phyloP scores from a whole-genome alignment of 2,797 vertebrate genomes.

The Tolypeutes matacus region DNA sequence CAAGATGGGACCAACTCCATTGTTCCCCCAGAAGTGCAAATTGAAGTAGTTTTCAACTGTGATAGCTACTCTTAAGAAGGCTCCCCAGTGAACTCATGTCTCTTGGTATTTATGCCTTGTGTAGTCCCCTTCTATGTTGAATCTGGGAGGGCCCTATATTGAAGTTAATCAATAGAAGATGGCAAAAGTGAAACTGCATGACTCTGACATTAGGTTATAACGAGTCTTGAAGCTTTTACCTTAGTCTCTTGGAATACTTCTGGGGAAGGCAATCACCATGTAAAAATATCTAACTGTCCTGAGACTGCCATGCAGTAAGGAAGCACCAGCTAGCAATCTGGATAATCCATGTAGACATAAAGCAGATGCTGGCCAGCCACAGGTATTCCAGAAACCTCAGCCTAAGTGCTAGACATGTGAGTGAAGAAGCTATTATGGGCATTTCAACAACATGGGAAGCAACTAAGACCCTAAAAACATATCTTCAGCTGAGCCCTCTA shows the following conservation, averaged over 20 bases:
- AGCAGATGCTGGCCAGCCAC: background rate
- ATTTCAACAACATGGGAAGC: background rate
- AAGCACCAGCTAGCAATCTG: background rate
- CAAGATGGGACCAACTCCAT: too few species aligned
- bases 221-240: background rate
- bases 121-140: background rate
- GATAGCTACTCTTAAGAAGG: background rate
- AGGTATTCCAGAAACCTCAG: background rate
- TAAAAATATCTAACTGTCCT: background rate
- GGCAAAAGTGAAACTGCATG: background rate
- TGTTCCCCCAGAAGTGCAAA: background rate
- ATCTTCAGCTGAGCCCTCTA: background rate
- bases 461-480: fast-evolving
- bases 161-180: background rate
- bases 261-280: background rate
- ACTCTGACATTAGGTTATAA: background rate
- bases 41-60: background rate
- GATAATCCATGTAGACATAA: background rate
- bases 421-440: background rate
- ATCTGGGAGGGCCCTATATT: background rate
- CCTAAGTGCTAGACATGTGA: background rate
- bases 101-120: background rate
- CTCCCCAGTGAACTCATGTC: background rate
- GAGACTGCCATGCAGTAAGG: background rate
- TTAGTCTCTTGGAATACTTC: background rate